A percentile compares a stretch with the other conserved stretches of the same genome.
Conservation (phyloP, 2,888 invertebrate species). For the Amphiduros pacificus region DNA sequence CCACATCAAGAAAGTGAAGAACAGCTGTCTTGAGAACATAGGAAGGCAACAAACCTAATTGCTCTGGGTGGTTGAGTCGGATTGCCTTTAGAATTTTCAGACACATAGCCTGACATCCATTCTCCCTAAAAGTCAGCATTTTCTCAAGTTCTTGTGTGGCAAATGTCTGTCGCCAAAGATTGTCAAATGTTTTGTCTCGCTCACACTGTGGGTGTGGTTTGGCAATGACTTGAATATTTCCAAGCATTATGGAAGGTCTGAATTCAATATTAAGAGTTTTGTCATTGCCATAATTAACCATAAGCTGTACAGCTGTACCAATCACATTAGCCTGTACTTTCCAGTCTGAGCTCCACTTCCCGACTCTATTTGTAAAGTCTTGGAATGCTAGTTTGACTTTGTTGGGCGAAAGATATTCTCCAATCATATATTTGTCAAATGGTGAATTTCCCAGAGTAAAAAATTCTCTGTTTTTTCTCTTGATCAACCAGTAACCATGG, state of each 20-base stretch:
- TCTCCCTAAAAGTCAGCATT: background rate
- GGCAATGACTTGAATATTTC: constrained; percentile 3
- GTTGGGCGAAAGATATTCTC: constrained; percentile 16
- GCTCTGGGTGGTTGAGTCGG: constrained; percentile 18
- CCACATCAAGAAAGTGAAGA: constrained; percentile 12
- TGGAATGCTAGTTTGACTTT: constrained; percentile 7
- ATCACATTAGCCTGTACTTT: constrained; percentile 1
- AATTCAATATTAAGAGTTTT: constrained; percentile 13
- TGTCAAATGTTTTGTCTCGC: background rate
- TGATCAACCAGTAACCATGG: constrained; percentile 13
- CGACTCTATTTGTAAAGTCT: constrained; percentile 7
- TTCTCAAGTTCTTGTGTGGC: constrained; percentile 3
- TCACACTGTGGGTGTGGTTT: constrained; percentile 3
- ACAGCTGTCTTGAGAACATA: constrained; percentile 22
- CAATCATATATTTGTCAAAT: constrained; percentile 17
- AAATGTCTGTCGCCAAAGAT: constrained; percentile 19
- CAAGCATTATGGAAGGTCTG: constrained; percentile 7
- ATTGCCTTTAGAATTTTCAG: constrained; percentile 27
- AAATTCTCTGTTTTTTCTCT: background rate
- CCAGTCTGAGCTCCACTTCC: constrained; percentile 6
- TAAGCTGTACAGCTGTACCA: constrained; percentile 12
- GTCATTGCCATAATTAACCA: constrained; percentile 5
- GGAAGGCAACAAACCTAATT: constrained; percentile 21
- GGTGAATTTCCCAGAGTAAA: background rate
- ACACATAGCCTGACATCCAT: constrained; percentile 11